Percentiles rank a stretch among this genome's conserved stretches.
Evolutionary conservation across 2,113 vertebrate genomes (phyloP).

Genomic region (Pygathrix nemaeus): DNA sequence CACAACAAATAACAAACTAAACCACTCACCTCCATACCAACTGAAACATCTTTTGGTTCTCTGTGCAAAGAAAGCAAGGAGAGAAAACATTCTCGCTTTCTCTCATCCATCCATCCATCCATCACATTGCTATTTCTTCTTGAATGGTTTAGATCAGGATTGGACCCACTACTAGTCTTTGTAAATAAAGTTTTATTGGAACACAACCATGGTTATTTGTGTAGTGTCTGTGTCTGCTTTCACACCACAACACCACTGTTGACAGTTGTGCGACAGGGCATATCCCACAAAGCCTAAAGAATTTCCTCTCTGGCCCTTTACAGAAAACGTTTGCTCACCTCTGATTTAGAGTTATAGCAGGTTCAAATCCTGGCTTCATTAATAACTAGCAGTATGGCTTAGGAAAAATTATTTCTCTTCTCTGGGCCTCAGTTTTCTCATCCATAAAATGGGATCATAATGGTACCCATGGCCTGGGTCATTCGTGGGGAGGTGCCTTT

Average conservation of each 20-base stretch:
- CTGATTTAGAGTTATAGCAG: neutral
- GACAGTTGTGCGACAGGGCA: neutral
- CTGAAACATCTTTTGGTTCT: neutral
- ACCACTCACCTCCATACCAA: accelerated
- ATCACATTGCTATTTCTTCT: neutral
- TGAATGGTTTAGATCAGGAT: neutral
- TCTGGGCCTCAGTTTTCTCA: neutral
- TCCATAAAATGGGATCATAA: neutral
- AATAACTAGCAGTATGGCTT: neutral
- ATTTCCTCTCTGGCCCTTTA: neutral
- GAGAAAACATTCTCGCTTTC: neutral
- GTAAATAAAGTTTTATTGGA: constrained; percentile 10
- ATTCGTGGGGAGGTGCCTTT: neutral
- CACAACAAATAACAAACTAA: neutral
- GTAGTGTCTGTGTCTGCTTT: neutral
- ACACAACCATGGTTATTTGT: neutral
- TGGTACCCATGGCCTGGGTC: neutral
- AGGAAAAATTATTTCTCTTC: neutral
- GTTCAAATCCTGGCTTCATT: neutral
- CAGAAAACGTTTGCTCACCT: neutral
- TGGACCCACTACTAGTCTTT: neutral
- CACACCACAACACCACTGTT: no score
- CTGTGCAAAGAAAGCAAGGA: neutral
- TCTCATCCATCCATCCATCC: no score
- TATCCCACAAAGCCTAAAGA: neutral